Percentiles rank a stretch among this genome's conserved stretches.
Conservation (phyloP, 2,113 vertebrate genomes). For the Acanthisitta chloris region DNA sequence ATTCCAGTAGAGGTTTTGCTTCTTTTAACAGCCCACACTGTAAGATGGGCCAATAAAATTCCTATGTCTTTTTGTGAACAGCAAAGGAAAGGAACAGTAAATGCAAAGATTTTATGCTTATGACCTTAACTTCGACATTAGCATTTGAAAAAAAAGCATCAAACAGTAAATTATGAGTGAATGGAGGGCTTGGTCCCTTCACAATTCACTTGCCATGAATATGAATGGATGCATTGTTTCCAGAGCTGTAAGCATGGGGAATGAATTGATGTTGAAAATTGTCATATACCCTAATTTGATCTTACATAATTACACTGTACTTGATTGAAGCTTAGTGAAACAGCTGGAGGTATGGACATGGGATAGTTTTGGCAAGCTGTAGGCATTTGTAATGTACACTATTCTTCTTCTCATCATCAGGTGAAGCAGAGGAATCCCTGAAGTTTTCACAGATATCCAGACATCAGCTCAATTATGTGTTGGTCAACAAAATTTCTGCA, state of each 20-base stretch:
- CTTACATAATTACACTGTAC: not conserved
- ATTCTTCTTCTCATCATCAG: not conserved
- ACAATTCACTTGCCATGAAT: not conserved
- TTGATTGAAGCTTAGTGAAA: not conserved
- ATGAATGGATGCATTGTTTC: not conserved
- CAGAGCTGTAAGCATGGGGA: not conserved
- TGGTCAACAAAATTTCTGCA: not conserved
- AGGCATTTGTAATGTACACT: not conserved
- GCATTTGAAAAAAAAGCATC: not conserved
- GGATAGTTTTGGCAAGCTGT: not conserved
- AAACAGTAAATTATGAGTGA: not conserved
- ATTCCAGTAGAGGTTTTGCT: not conserved
- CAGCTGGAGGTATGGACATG: not conserved
- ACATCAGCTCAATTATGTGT: not conserved
- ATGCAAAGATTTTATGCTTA: not conserved
- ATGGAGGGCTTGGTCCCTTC: not conserved
- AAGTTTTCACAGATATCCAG: not conserved
- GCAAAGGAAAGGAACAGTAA: not conserved
- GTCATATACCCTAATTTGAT: not conserved
- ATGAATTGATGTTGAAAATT: not conserved
- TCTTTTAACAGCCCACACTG: not conserved
- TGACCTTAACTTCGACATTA: not conserved
- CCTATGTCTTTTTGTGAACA: not conserved
- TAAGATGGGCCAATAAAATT: not conserved
- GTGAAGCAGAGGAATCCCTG: not conserved